Evolutionary conservation across 2,888 invertebrate species (phyloP).

Genomic region (Pandemis heparana): DNA sequence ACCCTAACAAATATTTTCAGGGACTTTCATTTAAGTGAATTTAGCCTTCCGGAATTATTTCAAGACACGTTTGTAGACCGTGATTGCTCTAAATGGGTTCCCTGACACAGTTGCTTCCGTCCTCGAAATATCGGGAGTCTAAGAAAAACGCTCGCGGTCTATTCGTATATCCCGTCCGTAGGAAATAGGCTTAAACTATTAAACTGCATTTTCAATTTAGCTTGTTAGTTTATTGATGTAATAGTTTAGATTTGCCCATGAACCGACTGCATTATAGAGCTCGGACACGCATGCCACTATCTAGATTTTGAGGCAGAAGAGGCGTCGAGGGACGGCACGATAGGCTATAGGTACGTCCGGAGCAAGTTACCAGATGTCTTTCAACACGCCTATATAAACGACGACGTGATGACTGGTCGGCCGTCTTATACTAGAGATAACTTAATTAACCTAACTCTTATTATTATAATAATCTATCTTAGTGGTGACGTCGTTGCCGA

Average conservation of each 20-base stretch:
- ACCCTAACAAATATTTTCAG: no score
- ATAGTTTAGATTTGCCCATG: conserved; percentile 62
- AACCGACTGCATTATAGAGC: conserved; percentile 59
- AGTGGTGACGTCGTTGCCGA: conserved; percentile 19
- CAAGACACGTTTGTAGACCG: no score
- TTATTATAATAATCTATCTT: conserved; percentile 1
- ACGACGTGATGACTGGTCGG: conserved; percentile 17
- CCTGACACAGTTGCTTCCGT: no score
- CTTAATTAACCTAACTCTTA: conserved; percentile 8
- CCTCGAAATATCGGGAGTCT: no score
- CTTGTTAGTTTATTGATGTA: conserved; percentile 65
- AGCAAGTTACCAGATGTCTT: conserved; percentile 54
- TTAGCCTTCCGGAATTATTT: no score
- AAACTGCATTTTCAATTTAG: conserved; percentile 59
- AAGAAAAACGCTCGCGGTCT: no score
- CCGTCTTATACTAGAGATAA: not conserved
- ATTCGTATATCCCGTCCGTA: no score
- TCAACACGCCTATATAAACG: conserved; percentile 45
- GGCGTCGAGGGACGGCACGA: conserved; percentile 54
- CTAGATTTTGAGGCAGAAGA: conserved; percentile 59
- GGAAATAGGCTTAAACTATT: not conserved
- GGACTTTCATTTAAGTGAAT: no score
- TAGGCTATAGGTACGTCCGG: conserved; percentile 56
- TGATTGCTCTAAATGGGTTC: no score
- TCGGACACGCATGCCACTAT: conserved; percentile 67